Base-by-base conservation (phyloP, 92 coral and sea anemone species). In the Galaxea fascicularis region DNA sequence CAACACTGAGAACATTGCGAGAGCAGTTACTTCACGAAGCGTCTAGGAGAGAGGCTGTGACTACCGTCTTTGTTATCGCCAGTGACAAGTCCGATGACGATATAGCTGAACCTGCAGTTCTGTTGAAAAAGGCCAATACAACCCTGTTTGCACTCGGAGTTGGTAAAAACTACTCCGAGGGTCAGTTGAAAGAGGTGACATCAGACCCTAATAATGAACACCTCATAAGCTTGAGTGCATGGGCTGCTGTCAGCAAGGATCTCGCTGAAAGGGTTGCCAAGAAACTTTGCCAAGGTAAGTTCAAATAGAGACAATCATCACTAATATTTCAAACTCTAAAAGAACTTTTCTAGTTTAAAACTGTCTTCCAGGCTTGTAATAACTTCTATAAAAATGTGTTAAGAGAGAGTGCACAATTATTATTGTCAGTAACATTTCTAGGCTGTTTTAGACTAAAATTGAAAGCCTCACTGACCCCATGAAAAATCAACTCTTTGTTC, bases 131-230 rank as follows among this genome's bases (percentile, higher is more conserved):
- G 1, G n/a, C 53, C 1, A 62, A 58, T 22, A 52, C 47, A 52
- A 76, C 82, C 16, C 22, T 16, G 11, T 35, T 76, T 35, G 70
- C 70, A 21, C 13, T 76, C 10, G 82, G 82, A 15, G 70, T 76
- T 4, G 71, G 70, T 7, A 41, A 21, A 21, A 22, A 22, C 7
- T 76, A 59, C 70, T 76, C 82, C 5, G 70, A 8, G 56, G 82
- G 82, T 24, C 82, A 76, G 16, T 44, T 76, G 31, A 76, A 16
- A 35, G 82, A 76, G 39, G 44, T 58, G 60, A 56, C 82, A 6
- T 59, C 82, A 10, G 82, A 59, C 28, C 82, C 70, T 4, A 18
- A 35, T 45, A 21, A 27, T 21, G 29, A 76, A 0, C 13, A 59
- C 56, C 21, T 76, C 31, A 76, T 76, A 21, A 13, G 6, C 0